Evolutionary conservation across 2,888 invertebrate genomes (phyloP).

Genomic region (Trissolcus brochymenae): DNA sequence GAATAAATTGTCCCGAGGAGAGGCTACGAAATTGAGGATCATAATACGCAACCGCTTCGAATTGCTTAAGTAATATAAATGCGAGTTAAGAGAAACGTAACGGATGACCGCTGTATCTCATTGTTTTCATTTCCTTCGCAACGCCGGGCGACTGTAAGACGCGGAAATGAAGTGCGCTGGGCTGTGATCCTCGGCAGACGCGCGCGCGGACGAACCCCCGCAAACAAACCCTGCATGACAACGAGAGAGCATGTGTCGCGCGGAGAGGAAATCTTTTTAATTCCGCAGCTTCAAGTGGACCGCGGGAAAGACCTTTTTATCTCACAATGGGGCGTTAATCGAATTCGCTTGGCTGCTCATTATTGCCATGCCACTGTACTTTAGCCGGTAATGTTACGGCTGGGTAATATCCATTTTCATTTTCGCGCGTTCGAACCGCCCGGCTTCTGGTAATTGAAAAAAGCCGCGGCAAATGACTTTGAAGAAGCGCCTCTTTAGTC

Average conservation of each 20-base stretch:
- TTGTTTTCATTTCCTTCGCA: constrained; percentile 77
- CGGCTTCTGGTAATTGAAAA: constrained; percentile 49
- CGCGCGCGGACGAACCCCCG: constrained; percentile 61
- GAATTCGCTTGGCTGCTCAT: constrained; percentile 50
- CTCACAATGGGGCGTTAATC: constrained; percentile 52
- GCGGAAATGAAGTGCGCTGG: constrained; percentile 76
- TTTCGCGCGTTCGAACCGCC: constrained; percentile 13
- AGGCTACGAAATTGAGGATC: constrained; percentile 49
- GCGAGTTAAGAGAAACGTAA: constrained; percentile 73
- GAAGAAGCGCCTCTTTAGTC: constrained; percentile 37
- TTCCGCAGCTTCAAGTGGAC: constrained; percentile 38
- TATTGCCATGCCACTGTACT: constrained; percentile 40
- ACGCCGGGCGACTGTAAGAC: constrained; percentile 74
- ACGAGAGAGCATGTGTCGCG: constrained; percentile 61
- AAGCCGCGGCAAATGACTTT: constrained; percentile 36
- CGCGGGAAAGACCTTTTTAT: constrained; percentile 53
- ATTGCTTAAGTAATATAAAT: constrained; percentile 75
- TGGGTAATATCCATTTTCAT: constrained; percentile 49
- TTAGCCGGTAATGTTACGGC: constrained; percentile 44
- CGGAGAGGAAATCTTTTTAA: constrained; percentile 46
- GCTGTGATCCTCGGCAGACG: constrained; percentile 67
- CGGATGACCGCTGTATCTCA: constrained; percentile 77
- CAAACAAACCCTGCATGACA: constrained; percentile 70
- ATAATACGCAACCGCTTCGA: constrained; percentile 54
- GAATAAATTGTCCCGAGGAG: constrained; percentile 51